These are phyloP conservation scores for Matsumurasca onukii DNA, from an alignment of 1,140 invertebrate genomes.

Conservation along the genomic window DNA sequence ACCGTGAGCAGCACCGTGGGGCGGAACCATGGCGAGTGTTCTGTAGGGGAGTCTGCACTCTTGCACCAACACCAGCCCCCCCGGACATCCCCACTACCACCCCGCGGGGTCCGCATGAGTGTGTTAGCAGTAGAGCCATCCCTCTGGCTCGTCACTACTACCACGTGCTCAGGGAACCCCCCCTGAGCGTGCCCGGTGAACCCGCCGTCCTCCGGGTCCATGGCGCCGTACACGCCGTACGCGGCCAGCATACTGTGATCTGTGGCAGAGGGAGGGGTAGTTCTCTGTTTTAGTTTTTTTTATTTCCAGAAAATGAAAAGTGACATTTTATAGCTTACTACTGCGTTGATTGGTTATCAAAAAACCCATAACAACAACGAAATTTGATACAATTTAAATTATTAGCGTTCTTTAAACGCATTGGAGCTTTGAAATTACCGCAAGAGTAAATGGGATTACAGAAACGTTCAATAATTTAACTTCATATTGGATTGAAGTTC, in stretches of 20 bases:
- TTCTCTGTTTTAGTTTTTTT: no score
- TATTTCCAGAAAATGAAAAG: no score
- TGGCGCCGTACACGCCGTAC: constrained; percentile 31
- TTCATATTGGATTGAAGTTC: no score
- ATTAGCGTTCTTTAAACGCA: no score
- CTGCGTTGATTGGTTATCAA: no score
- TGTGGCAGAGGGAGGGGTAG: no score
- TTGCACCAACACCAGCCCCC: constrained; percentile 30
- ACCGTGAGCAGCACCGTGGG: constrained; percentile 55
- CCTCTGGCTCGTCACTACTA: constrained; percentile 31
- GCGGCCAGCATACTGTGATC: constrained; percentile 32
- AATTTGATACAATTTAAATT: no score
- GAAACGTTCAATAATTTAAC: no score
- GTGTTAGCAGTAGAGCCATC: constrained; percentile 33
- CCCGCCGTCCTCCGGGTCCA: constrained; percentile 15
- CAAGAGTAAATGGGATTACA: no score
- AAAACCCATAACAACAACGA: no score
- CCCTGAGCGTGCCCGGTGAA: constrained; percentile 12
- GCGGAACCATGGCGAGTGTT: constrained; percentile 49
- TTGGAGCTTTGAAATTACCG: no score
- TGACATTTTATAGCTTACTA: no score
- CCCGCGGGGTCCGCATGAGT: constrained; percentile 17
- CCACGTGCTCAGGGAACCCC: constrained; percentile 28
- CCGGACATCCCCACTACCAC: neutral
- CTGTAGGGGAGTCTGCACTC: neutral